A percentile compares a stretch with the other conserved stretches of the same genome.
phyloP scores from a whole-genome alignment of 2,888 invertebrate genomes.

The Tridacna gigas region DNA sequence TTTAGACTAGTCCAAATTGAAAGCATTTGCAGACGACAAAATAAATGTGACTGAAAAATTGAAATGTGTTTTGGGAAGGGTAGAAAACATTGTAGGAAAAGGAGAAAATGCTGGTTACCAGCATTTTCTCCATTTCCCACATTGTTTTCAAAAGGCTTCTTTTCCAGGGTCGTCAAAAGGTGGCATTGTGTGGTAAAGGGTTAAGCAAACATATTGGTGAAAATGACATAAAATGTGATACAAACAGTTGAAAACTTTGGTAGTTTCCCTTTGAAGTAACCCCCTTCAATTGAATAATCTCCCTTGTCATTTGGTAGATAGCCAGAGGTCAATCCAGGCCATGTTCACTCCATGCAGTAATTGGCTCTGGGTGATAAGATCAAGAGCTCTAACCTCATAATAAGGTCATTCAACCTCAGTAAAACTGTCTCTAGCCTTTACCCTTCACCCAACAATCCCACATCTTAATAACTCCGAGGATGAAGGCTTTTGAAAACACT shows the following conservation, averaged over 20 bases:
- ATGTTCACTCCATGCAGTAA: slow-evolving; percentile 10
- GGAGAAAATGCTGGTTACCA: no score
- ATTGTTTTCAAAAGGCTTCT: neutral
- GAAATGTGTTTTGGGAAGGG: no score
- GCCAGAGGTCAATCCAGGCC: slow-evolving; percentile 11
- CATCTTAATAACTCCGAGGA: neutral
- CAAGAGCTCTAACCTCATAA: slow-evolving; percentile 2
- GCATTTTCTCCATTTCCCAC: neutral
- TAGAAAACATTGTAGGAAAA: no score
- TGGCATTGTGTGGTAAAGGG: neutral
- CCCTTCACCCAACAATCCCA: neutral
- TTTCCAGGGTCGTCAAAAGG: neutral
- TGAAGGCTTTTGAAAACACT: neutral
- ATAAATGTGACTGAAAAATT: no score
- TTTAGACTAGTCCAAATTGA: no score
- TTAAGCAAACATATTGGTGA: no score
- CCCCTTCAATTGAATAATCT: neutral
- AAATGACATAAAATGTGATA: neutral
- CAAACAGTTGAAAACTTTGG: neutral
- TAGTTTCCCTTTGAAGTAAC: neutral
- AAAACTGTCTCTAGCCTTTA: neutral
- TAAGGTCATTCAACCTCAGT: slow-evolving; percentile 5
- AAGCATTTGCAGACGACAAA: no score
- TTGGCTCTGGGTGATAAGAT: slow-evolving; percentile 14
- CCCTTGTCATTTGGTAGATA: neutral